Evolutionary conservation across 2,797 vertebrate species (phyloP), one percentile per base, ranked within the genome.

Genomic region (Huso huso): DNA sequence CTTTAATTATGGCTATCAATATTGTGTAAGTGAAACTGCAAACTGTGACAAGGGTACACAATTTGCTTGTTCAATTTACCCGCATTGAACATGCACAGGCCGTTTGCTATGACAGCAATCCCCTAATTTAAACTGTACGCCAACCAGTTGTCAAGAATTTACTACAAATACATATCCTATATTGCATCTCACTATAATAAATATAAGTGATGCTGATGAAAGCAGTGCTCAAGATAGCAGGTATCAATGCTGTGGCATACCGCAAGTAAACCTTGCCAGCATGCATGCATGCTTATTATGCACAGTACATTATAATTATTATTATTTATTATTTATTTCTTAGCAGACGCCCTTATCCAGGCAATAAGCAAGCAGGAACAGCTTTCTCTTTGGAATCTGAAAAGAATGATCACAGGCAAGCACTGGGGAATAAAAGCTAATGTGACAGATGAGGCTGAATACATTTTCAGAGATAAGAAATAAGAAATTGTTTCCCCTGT

Each of bases 1-100:
- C 73, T 79, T 74, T 84, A 82, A 88, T 86, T 84, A 88, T 86
- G 78, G 87, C 72, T 77, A 84, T 84, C 78, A 82, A 78, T 80
- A 78, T 70, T 73, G 75, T 81, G 77, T 74, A 75, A 77, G 81
- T 78, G 71, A 78, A 81, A 69, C 69, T 74, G 74, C 70, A 71
- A 73, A 67, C 61, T 57, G 49, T 62, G 70, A 18, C 65, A 37
- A 37, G 37, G 37, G 37, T 37, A 37, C 67, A 64, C 68, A 49
- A 70, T 70, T 75, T 71, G 70, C 55, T 11, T 55, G 72, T 84
- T 79, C 74, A 73, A 75, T 81, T 81, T 66, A 72, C 74, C 79
- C 78, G 73, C 23, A 57, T 69, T 68, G 68, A n/a, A 13, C 73
- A 71, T 23, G 61, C n/a, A 15, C 11, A 55, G 11, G 7, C 50